Evolutionary conservation across 2,888 invertebrate genomes (phyloP).

Genomic region (Megastigmus dorsalis): DNA sequence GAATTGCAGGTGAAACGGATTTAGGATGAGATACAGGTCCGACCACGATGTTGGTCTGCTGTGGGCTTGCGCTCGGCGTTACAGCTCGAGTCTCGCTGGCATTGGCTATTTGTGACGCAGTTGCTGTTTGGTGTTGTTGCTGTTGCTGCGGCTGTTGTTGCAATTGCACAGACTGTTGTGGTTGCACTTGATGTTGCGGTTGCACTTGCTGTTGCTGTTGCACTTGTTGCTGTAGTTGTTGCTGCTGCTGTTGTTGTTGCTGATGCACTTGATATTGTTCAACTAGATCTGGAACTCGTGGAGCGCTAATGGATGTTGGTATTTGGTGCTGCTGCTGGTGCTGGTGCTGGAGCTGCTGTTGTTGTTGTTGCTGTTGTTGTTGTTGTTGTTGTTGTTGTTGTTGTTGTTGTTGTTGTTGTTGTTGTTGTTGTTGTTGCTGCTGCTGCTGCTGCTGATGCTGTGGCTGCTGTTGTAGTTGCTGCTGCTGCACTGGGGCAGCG

Average conservation of each 20-base stretch:
- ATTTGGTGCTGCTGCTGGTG: conserved; percentile 58
- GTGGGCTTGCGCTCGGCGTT: conserved; percentile 3
- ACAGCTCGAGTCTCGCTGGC: conserved; percentile 14
- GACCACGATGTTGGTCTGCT: conserved; percentile 6
- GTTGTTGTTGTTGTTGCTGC: conserved; percentile 59
- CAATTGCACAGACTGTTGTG: conserved; percentile 53
- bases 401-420: conserved; percentile 54
- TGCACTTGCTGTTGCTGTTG: conserved; percentile 46
- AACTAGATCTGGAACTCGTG: conserved; percentile 39
- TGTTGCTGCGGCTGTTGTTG: conserved; percentile 51
- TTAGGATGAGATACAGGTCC: conserved; percentile 16
- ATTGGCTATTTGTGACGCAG: neutral
- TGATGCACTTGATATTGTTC: conserved; percentile 48
- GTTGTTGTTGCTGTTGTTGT: conserved; percentile 48
- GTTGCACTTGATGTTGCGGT: conserved; percentile 51
- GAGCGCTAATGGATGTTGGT: conserved; percentile 55
- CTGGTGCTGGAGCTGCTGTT: no score
- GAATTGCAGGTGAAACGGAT: conserved; percentile 45
- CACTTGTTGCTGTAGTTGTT: conserved; percentile 57
- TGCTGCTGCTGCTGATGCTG: conserved; percentile 47
- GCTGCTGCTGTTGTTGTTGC: conserved; percentile 49
- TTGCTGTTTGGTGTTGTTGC: conserved; percentile 61
- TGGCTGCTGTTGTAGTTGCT: conserved; percentile 46
- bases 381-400: no score
- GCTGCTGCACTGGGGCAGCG: neutral